These are phyloP conservation scores for Bombus sylvicola DNA, from an alignment of 1,140 invertebrate genomes.

Conservation along the genomic window DNA sequence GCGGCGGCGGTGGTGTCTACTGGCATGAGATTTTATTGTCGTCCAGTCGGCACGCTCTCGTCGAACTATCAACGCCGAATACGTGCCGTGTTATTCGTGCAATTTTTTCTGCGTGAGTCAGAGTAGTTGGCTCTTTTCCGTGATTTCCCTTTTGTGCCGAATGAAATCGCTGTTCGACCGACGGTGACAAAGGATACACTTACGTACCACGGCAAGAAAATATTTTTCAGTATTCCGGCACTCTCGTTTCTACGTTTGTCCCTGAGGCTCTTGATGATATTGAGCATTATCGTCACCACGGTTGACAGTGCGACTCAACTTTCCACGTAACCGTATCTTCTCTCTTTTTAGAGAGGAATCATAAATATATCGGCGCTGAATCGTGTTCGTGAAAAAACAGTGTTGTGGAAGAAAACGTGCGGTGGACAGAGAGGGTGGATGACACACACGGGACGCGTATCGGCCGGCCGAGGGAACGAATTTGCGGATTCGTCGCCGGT, in stretches of 20 bases:
- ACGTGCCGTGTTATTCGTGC: neutral
- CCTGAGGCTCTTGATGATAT: slow-evolving; percentile 11
- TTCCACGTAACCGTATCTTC: neutral
- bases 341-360: neutral
- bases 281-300: slow-evolving; percentile 2
- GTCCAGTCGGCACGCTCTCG: slow-evolving; percentile 12
- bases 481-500: slow-evolving; percentile 41
- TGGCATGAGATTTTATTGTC: slow-evolving; percentile 23
- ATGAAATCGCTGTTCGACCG: neutral
- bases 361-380: neutral
- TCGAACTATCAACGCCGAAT: slow-evolving; percentile 4
- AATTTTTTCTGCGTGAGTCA: slow-evolving; percentile 10
- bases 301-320: slow-evolving; percentile 22
- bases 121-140: too few species aligned
- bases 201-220: neutral
- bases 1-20: neutral
- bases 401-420: slow-evolving; percentile 1
- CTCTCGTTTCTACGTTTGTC: neutral
- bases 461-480: slow-evolving; percentile 15
- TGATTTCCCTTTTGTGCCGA: neutral
- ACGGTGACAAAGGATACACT: slow-evolving; percentile 33
- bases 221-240: neutral
- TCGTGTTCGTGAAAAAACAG: slow-evolving; percentile 9
- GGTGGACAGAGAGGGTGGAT: slow-evolving; percentile 15
- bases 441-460: slow-evolving; percentile 13